Percentiles rank a stretch among this genome's conserved stretches.
phyloP scores from a whole-genome alignment of 2,888 invertebrate species.

The Limenitis camilla region DNA sequence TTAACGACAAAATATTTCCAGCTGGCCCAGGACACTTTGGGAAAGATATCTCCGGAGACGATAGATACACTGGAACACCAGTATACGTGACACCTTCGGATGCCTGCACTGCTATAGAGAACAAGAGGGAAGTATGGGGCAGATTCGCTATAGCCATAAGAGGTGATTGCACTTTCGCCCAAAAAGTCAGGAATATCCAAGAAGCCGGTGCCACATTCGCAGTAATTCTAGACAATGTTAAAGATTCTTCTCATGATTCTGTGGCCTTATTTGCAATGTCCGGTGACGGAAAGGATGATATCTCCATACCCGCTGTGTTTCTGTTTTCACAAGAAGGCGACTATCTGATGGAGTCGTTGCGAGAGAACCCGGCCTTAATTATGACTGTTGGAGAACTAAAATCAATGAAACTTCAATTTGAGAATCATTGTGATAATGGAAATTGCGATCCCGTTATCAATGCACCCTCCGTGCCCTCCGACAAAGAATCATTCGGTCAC shows the following conservation, averaged over 20 bases:
- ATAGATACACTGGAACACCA: conserved; percentile 75
- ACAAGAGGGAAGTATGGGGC: conserved; percentile 76
- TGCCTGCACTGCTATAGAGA: conserved; percentile 76
- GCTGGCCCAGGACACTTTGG: conserved; percentile 97
- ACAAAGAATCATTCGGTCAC: conserved; percentile 54
- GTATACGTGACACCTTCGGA: conserved; percentile 81
- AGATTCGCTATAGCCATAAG: conserved; percentile 90
- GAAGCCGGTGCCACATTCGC: conserved; percentile 87
- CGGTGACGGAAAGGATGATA: conserved; percentile 91
- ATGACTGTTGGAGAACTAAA: conserved; percentile 71
- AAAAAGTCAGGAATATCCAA: conserved; percentile 91
- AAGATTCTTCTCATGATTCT: conserved; percentile 81
- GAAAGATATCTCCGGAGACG: conserved; percentile 78
- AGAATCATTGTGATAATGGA: conserved; percentile 38
- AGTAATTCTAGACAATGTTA: conserved; percentile 89
- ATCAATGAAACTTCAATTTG: conserved; percentile 44
- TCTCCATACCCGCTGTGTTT: conserved; percentile 93
- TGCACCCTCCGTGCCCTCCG: conserved; percentile 28
- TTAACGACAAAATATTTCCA: conserved; percentile 47
- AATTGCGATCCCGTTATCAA: conserved; percentile 40
- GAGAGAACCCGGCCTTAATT: conserved; percentile 69
- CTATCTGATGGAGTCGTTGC: conserved; percentile 76
- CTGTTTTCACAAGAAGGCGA: conserved; percentile 86
- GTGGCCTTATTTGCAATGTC: conserved; percentile 97
- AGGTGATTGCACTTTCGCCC: conserved; percentile 96